Evolutionary conservation across 2,113 vertebrate genomes (phyloP).

Genomic region (Strix aluco): DNA sequence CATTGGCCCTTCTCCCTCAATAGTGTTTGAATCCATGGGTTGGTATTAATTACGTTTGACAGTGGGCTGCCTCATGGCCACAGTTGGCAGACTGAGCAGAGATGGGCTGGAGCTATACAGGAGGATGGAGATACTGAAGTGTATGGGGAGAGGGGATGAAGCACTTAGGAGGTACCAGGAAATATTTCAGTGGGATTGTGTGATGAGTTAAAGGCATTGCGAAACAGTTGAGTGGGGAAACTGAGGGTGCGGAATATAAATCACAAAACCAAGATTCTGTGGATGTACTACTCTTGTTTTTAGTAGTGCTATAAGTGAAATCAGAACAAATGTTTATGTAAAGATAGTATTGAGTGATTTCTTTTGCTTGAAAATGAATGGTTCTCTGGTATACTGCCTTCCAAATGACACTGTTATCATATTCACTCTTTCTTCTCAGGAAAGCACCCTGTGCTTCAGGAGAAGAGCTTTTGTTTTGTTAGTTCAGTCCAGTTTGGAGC

Average conservation of each 20-base stretch:
- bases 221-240: neutral
- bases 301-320: neutral
- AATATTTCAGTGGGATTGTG: neutral
- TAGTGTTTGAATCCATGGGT: neutral
- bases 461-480: neutral
- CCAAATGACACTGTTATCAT: neutral
- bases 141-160: neutral
- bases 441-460: neutral
- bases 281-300: neutral
- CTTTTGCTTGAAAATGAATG: neutral
- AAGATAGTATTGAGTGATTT: neutral
- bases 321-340: rapidly evolving
- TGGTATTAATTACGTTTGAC: neutral
- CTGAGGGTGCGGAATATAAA: neutral
- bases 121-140: neutral
- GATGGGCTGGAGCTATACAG: neutral
- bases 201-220: neutral
- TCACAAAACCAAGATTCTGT: neutral
- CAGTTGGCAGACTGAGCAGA: neutral
- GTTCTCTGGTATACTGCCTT: neutral
- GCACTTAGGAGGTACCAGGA: neutral
- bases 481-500: neutral
- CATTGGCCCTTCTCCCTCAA: neutral
- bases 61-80: neutral
- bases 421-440: neutral